Percentiles rank a stretch among this genome's conserved stretches.
phyloP scores from a whole-genome alignment of 2,797 vertebrate genomes.

The Melanotaenia pygmaea region DNA sequence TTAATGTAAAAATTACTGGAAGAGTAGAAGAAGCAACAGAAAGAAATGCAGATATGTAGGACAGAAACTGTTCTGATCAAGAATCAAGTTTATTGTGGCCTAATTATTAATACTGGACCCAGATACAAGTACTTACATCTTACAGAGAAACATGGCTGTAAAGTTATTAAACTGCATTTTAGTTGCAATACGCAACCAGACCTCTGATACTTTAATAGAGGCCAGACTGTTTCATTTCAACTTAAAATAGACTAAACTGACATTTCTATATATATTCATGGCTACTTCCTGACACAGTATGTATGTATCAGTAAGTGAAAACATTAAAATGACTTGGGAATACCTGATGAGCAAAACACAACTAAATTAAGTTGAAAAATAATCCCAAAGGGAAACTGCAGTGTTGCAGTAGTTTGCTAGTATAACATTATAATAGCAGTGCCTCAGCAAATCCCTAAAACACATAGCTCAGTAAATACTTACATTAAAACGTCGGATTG shows the following conservation, averaged over 20 bases:
- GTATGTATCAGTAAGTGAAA: neutral
- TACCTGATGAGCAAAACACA: neutral
- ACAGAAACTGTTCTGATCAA: neutral
- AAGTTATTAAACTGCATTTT: too few species aligned
- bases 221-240: neutral
- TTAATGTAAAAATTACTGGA: neutral
- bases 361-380: neutral
- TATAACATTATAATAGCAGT: neutral
- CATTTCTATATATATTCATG: neutral
- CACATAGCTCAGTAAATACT: constrained; percentile 33
- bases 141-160: neutral
- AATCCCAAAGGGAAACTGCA: neutral
- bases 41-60: neutral
- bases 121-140: neutral
- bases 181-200: too few species aligned
- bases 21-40: too few species aligned
- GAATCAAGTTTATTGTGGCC: neutral
- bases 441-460: neutral
- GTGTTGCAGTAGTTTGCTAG: neutral
- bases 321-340: neutral
- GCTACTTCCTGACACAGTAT: neutral
- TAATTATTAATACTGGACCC: too few species aligned
- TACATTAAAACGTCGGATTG: constrained; percentile 80
- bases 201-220: too few species aligned
- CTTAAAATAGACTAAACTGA: neutral